A percentile compares a stretch with the other conserved stretches of the same genome.
Evolutionary conservation across 2,113 vertebrate genomes (phyloP).

Genomic region (Synchiropus splendidus): DNA sequence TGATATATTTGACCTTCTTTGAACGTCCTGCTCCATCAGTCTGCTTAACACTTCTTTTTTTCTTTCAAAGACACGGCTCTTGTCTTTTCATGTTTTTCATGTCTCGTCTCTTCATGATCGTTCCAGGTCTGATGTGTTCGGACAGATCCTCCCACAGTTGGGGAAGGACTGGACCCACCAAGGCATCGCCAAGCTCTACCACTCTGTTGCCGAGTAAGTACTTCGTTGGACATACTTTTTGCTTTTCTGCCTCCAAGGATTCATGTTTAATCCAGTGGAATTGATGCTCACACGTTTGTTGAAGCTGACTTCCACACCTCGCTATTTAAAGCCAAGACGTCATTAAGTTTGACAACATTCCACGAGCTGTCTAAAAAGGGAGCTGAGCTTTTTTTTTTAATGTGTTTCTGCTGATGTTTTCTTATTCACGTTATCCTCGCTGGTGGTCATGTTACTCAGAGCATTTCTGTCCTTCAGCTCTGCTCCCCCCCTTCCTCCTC

Average conservation of each 20-base stretch:
- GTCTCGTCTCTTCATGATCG: neutral
- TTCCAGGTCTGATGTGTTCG: constrained; percentile 89
- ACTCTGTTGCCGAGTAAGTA: constrained; percentile 92
- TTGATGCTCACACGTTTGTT: neutral
- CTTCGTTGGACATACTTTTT: too few relatives aligned
- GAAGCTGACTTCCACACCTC: too few relatives aligned
- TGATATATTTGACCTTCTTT: constrained; percentile 20
- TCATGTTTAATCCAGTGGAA: constrained; percentile 12
- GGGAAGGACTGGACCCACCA: constrained; percentile 99
- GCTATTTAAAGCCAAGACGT: too few relatives aligned
- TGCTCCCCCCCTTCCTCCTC: neutral
- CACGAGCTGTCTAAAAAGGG: too few relatives aligned
- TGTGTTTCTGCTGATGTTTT: too few relatives aligned
- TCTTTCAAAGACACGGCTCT: too few relatives aligned
- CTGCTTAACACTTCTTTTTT: too few relatives aligned
- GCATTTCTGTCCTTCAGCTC: neutral
- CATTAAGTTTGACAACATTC: too few relatives aligned
- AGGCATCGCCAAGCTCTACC: constrained; percentile 95
- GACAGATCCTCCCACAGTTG: constrained; percentile 95
- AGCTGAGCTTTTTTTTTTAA: too few relatives aligned
- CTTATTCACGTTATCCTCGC: too few relatives aligned
- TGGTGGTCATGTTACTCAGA: too few relatives aligned
- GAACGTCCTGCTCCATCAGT: neutral
- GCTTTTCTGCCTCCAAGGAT: constrained; percentile 15
- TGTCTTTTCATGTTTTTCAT: too few relatives aligned